Base-by-base conservation (phyloP, 1,140 invertebrate genomes). In the Micrasema longulum region DNA sequence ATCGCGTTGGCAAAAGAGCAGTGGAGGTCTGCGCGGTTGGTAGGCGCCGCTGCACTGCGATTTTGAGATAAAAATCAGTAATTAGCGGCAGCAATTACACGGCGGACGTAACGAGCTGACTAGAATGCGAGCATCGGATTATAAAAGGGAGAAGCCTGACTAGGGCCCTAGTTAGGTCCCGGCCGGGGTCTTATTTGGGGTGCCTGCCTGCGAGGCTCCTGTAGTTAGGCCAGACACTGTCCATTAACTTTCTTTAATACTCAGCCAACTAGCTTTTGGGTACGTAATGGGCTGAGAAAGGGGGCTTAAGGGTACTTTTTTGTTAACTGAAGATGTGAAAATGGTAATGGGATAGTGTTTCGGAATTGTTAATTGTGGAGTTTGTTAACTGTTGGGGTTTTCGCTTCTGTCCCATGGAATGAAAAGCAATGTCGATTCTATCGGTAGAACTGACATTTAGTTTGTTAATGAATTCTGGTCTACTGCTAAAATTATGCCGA, bases 71-170 rank as follows among this genome's bases (percentile, higher is more conserved):
- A 76, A 76, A 76, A 76, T 76, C 74, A 73, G 74, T 73, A 76
- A 76, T 76, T 76, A 76, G 74, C 74, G 23, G 35, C 45, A 63
- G 74, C 74, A 76, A 76, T 76, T 76, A 76, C 67, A 69, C 69
- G 74, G 55, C 70, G 50, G 66, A 60, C 53, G 60, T 76, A 76
- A 76, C 74, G 74, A 75, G 74, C 74, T 75, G 74, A 72, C 71
- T 75, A 75, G 74, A 69, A 75, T 69, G 74, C 71, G 65, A 72
- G 70, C 69, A 60, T 60, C 71, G 71, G 74, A 75, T 75, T 75
- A 75, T 72, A 47, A 65, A 38, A 22, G 38, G 26, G 63, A 20
- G 55, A n/a, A n/a, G n/a, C n/a, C n/a, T n/a, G n/a, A n/a, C n/a
- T n/a, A n/a, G n/a, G n/a, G n/a, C n/a, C n/a, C n/a, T n/a, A n/a